Evolutionary conservation across 2,113 vertebrate genomes (phyloP), one percentile per base, ranked within the genome.

Genomic region (Nerophis ophidion): DNA sequence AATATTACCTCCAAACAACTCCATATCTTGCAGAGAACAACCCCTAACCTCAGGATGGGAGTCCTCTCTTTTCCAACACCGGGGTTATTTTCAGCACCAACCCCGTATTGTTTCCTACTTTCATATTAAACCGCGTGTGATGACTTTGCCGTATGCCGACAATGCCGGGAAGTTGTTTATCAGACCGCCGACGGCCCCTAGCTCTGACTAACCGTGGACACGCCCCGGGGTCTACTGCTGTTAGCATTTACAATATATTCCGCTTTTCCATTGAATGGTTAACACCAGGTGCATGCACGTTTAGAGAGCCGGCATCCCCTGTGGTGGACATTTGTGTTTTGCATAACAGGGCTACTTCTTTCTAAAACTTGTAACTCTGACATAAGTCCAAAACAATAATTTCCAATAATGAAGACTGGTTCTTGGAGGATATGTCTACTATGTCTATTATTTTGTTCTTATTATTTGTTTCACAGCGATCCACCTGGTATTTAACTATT

Each of bases 151-250:
- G 70, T 40, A 71, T 70, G 54, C 65, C 72, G 77, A 91, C 89
- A 91, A 90, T 86, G 73, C 70, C 50, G 48, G 90, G 89, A 91
- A 91, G 78, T 76, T 81, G 72, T 91, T 90, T 85, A 74, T 90
- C 88, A 90, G 48, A 57, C 61, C 35, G 47, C 49, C 76, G 74
- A 76, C 83, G 36, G 63, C 72, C 73, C 26, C 45, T 60, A 52
- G 49, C 61, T 45, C 52, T 65, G 75, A 80, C 81, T 83, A 61
- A 65, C 59, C 70, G 13, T 33, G 54, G 64, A 69, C 75, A 77
- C 76, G 70, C 74, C 81, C 68, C 61, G 34, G 34, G 14, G 11
- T 58, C 45, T 72, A 19, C 48, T 17, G 53, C 50, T 67, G 40
- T 50, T 64, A 56, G 53, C 48, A 57, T 68, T 67, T 57, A 76